Base-by-base conservation (phyloP, 1,140 invertebrate genomes). In the Eumeta japonica region DNA sequence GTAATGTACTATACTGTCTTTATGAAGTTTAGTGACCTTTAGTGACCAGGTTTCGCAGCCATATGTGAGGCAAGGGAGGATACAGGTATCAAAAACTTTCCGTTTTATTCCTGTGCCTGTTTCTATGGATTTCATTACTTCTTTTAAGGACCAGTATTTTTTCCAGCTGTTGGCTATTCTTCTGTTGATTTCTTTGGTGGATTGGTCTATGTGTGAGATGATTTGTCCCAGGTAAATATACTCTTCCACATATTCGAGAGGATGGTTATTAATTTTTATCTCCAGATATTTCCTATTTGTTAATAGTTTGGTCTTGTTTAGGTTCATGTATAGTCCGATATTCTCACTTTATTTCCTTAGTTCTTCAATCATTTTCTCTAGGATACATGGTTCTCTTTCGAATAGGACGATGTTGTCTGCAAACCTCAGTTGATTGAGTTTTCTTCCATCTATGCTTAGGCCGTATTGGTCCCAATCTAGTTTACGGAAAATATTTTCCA, bases 21-120 rank as follows among this genome's bases (percentile, higher is more conserved):
- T 13, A 2, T 16, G 14, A 16, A 11, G 16, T 16, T 35, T 28
- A 5, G 38, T 40, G 3, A n/a, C n/a, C n/a, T n/a, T n/a, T n/a
- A 40, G 31, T 5, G 30, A 9, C 38, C 38, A 40, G 3, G 38
- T 40, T 17, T 40, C 11, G 14, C 31, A 33, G 10, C 38, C 30
- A 34, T 40, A 40, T n/a, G n/a, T n/a, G n/a, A n/a, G n/a, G n/a
- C n/a, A n/a, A n/a, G n/a, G n/a, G n/a, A n/a, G n/a, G n/a, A 40
- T 28, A 13, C 31, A 33, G 4, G 16, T 28, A 12, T 40, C 29
- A 10, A 40, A 34, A 3, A 32, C n/a, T 28, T 40, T 40, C 10
- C 20, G 10, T 28, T 40, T 40, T 40, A 28, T 28, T 2, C 3
- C 2, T 16, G 35, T 34, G 2, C 14, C 9, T 2, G 14, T 4